phyloP scores from a whole-genome alignment of 2,888 invertebrate species.

The Helobdella robusta region DNA sequence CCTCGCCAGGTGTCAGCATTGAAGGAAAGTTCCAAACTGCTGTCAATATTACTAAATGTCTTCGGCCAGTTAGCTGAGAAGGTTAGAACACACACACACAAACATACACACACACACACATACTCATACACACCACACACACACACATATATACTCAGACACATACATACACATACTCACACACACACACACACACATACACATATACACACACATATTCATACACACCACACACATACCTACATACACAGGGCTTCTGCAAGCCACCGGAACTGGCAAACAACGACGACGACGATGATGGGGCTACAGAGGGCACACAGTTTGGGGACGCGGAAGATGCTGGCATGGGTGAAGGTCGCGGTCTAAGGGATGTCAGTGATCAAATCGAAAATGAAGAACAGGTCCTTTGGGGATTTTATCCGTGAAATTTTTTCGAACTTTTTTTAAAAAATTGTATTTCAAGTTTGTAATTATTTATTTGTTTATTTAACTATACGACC shows the following conservation, averaged over 20 bases:
- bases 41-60: conserved; percentile 69
- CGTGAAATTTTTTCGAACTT: too few relatives aligned
- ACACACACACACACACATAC: too few relatives aligned
- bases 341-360: conserved; percentile 84
- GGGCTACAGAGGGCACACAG: conserved; percentile 49
- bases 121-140: too few relatives aligned
- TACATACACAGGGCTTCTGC: conserved; percentile 68
- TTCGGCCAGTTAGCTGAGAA: conserved; percentile 73
- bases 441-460: neutral
- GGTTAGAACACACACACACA: conserved; percentile 47
- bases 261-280: conserved; percentile 46
- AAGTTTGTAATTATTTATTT: neutral
- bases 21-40: conserved; percentile 70
- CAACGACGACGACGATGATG: conserved; percentile 62
- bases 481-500: neutral
- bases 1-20: conserved; percentile 69
- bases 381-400: conserved; percentile 77
- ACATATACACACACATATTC: too few relatives aligned
- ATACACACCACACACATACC: too few relatives aligned
- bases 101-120: conserved; percentile 43
- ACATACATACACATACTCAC: too few relatives aligned
- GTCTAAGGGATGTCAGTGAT: conserved; percentile 82
- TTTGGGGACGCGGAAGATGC: conserved; percentile 59
- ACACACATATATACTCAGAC: too few relatives aligned
- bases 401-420: too few relatives aligned